Evolutionary conservation across 2,113 vertebrate genomes (phyloP).

Genomic region (Sebastes schlegelii): DNA sequence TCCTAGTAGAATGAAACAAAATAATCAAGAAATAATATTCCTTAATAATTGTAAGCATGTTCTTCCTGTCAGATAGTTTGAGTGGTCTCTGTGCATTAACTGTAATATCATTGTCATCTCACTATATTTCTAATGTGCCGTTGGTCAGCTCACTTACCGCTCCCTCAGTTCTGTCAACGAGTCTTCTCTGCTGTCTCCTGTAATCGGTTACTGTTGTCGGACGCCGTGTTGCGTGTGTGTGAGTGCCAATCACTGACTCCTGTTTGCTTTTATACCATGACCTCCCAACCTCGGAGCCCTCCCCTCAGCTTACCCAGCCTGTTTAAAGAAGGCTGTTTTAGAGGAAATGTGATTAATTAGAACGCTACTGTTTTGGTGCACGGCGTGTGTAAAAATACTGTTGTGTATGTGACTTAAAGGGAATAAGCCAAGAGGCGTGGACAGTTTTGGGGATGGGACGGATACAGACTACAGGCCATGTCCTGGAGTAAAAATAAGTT

Average conservation of each 20-base stretch:
- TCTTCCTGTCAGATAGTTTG: neutral
- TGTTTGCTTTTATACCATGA: constrained; percentile 73
- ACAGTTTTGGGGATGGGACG: neutral
- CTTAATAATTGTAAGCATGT: neutral
- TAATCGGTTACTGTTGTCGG: constrained; percentile 54
- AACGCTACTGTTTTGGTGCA: constrained; percentile 58
- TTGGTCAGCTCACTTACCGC: constrained; percentile 53
- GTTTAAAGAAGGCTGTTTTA: constrained; percentile 50
- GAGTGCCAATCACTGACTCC: constrained; percentile 33
- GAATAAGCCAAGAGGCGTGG: neutral
- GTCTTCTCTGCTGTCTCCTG: constrained; percentile 39
- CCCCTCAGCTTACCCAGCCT: constrained; percentile 60
- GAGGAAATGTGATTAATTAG: constrained; percentile 79
- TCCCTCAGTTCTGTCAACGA: constrained; percentile 17
- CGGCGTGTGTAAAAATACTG: constrained; percentile 74
- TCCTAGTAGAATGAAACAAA: neutral
- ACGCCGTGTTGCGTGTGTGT: constrained; percentile 9
- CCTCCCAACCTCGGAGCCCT: constrained; percentile 55
- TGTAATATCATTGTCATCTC: neutral
- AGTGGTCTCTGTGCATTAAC: neutral
- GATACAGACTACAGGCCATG: neutral
- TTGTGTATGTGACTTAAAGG: neutral
- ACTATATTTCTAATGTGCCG: neutral
- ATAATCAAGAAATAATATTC: neutral
- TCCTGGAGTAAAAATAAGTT: neutral